Evolutionary conservation across 1,140 invertebrate species (phyloP).

Genomic region (Tetranychus cinnabarinus): DNA sequence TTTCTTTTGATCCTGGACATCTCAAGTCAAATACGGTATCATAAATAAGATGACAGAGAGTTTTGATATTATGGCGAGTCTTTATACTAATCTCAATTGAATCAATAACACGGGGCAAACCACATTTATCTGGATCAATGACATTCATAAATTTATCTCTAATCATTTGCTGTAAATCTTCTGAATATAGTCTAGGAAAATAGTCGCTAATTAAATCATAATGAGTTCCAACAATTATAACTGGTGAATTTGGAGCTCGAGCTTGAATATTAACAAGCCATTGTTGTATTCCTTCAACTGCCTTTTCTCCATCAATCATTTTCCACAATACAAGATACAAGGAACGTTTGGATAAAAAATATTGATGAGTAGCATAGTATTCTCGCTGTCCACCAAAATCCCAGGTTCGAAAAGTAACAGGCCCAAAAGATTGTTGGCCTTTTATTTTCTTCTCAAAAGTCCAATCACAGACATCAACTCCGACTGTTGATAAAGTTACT

Average conservation of each 20-base stretch:
- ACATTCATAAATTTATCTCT: constrained; percentile 71
- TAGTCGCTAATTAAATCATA: constrained; percentile 61
- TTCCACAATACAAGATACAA: constrained; percentile 88
- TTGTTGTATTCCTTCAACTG: constrained; percentile 65
- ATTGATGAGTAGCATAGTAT: constrained; percentile 93
- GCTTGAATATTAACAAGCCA: constrained; percentile 91
- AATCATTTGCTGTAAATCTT: constrained; percentile 67
- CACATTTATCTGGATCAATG: constrained; percentile 83
- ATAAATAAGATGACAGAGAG: constrained; percentile 76
- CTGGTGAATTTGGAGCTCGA: constrained; percentile 72
- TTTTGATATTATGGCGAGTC: constrained; percentile 67
- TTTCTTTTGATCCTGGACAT: constrained; percentile 61
- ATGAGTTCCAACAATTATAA: constrained; percentile 81
- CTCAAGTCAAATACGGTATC: constrained; percentile 73
- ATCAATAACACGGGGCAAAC: constrained; percentile 72
- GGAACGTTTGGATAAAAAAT: constrained; percentile 84
- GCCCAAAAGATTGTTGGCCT: constrained; percentile 44
- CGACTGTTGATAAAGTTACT: constrained; percentile 74
- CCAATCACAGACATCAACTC: constrained; percentile 90
- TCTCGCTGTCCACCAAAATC: constrained; percentile 87
- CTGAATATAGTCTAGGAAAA: constrained; percentile 41
- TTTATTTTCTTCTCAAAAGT: constrained; percentile 55
- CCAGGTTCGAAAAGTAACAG: constrained; percentile 92
- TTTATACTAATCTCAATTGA: constrained; percentile 73
- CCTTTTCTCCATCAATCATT: constrained; percentile 71